Evolutionary conservation across 2,888 invertebrate species (phyloP).

Genomic region (Brachypalpus laphriformis): DNA sequence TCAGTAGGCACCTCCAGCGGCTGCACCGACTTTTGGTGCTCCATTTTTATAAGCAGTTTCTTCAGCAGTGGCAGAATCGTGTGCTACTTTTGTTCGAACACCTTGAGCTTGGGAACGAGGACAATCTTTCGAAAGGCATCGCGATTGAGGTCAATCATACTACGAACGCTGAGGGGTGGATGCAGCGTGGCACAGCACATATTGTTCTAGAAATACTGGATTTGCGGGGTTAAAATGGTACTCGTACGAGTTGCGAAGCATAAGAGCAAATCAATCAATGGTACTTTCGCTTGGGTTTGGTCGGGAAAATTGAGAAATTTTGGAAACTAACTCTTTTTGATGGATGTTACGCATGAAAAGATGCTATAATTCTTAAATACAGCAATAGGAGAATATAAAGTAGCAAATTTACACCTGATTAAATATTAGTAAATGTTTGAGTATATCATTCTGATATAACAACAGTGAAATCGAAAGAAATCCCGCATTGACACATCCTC

Average conservation of each 20-base stretch:
- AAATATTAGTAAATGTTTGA: too few species aligned
- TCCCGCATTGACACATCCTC: too few species aligned
- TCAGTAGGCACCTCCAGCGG: conserved; percentile 71
- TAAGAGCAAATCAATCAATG: conserved; percentile 38
- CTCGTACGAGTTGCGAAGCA: conserved; percentile 18
- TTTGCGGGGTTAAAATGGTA: conserved; percentile 19
- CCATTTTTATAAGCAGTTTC: conserved; percentile 88
- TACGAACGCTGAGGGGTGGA: conserved; percentile 88
- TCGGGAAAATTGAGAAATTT: conserved; percentile 7
- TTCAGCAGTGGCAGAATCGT: conserved; percentile 86
- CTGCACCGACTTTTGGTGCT: conserved; percentile 88
- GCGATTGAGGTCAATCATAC: conserved; percentile 89
- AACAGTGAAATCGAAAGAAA: too few species aligned
- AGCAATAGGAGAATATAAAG: too few species aligned
- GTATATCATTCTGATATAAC: too few species aligned
- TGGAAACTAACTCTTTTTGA: conserved; percentile 57
- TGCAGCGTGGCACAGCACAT: conserved; percentile 81
- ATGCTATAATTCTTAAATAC: too few species aligned
- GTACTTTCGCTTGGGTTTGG: neutral
- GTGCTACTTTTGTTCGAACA: conserved; percentile 83
- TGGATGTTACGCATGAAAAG: too few species aligned
- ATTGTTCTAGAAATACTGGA: conserved; percentile 79
- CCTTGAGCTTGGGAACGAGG: conserved; percentile 86
- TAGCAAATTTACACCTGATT: too few species aligned
- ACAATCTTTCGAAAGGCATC: conserved; percentile 87